A percentile compares a stretch with the other conserved stretches of the same genome.
phyloP scores from a whole-genome alignment of 2,888 invertebrate species.

The Dicycla oo region DNA sequence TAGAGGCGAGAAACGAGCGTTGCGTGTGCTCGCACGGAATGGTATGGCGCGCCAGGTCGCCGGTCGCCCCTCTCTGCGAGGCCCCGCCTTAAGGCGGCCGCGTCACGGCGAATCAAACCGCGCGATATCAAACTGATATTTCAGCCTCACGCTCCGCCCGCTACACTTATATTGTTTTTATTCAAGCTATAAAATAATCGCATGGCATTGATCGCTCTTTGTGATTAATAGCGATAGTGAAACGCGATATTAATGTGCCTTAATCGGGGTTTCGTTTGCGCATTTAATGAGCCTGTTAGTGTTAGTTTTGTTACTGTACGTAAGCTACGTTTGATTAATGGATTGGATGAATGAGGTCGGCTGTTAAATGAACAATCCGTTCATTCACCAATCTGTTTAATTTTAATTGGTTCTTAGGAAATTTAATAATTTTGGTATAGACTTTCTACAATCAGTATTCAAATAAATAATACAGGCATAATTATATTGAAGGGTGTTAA shows the following conservation, averaged over 20 bases:
- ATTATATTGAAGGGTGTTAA: neutral
- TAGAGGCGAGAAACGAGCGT: constrained; percentile 70
- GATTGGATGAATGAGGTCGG: constrained; percentile 59
- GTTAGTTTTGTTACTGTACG: constrained; percentile 59
- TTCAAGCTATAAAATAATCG: constrained; percentile 88
- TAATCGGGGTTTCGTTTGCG: constrained; percentile 68
- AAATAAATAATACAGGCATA: constrained; percentile 2
- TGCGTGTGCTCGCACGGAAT: constrained; percentile 77
- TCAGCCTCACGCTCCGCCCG: constrained; percentile 86
- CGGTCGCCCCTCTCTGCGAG: constrained; percentile 78
- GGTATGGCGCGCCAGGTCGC: constrained; percentile 77
- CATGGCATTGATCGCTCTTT: constrained; percentile 75
- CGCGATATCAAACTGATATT: constrained; percentile 89
- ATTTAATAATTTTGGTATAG: constrained; percentile 36
- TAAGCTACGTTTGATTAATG: constrained; percentile 60
- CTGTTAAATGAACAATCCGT: constrained; percentile 61
- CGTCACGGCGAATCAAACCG: constrained; percentile 87
- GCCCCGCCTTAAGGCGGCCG: constrained; percentile 88
- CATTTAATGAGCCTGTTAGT: constrained; percentile 70
- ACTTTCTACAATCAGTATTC: constrained; percentile 26
- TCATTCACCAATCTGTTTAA: constrained; percentile 54
- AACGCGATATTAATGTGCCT: constrained; percentile 70
- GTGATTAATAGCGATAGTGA: constrained; percentile 76
- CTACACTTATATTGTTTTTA: constrained; percentile 87
- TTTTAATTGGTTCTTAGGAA: constrained; percentile 55